Conservation (phyloP, 2,113 vertebrate genomes). For the Ophiodon elongatus region DNA sequence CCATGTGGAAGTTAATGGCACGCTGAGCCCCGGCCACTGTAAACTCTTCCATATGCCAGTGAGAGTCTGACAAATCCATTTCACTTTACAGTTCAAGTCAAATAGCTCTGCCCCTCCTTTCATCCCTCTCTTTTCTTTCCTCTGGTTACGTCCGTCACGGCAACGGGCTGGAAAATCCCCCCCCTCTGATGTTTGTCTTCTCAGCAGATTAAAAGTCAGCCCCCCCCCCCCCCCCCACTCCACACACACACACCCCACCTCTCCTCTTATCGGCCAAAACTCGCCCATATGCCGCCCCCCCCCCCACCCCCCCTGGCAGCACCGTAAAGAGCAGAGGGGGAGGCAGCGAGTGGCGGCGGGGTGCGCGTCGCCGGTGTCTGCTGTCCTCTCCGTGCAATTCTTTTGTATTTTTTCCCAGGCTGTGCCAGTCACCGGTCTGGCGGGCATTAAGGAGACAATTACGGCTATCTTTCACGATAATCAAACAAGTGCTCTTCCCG, state of each 20-base stretch:
- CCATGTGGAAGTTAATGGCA: slow-evolving; percentile 49
- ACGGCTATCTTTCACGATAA: slow-evolving; percentile 85
- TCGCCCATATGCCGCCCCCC: slow-evolving; percentile 60
- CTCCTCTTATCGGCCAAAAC: slow-evolving; percentile 34
- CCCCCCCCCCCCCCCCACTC: slow-evolving; percentile 41
- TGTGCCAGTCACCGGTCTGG: slow-evolving; percentile 79
- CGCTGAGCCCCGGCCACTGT: slow-evolving; percentile 52
- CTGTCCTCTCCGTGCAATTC: slow-evolving; percentile 73
- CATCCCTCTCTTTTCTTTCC: slow-evolving; percentile 47
- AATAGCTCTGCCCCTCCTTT: slow-evolving; percentile 46
- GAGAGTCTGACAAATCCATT: slow-evolving; percentile 66
- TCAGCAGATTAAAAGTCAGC: slow-evolving; percentile 75
- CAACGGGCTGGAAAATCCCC: slow-evolving; percentile 73
- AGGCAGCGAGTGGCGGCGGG: not conserved
- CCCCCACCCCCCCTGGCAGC: too few relatives aligned
- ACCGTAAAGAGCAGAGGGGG: slow-evolving; percentile 28
- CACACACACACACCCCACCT: too few relatives aligned
- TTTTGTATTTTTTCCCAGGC: slow-evolving; percentile 49
- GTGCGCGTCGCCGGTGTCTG: slow-evolving; percentile 7
- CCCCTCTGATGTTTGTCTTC: slow-evolving; percentile 76
- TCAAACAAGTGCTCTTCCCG: slow-evolving; percentile 82
- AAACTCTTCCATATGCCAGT: slow-evolving; percentile 64
- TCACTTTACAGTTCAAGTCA: slow-evolving; percentile 60
- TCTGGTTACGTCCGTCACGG: slow-evolving; percentile 58
- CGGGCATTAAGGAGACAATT: slow-evolving; percentile 84